Conservation (phyloP, 2,113 vertebrate species). For the Naja naja region DNA sequence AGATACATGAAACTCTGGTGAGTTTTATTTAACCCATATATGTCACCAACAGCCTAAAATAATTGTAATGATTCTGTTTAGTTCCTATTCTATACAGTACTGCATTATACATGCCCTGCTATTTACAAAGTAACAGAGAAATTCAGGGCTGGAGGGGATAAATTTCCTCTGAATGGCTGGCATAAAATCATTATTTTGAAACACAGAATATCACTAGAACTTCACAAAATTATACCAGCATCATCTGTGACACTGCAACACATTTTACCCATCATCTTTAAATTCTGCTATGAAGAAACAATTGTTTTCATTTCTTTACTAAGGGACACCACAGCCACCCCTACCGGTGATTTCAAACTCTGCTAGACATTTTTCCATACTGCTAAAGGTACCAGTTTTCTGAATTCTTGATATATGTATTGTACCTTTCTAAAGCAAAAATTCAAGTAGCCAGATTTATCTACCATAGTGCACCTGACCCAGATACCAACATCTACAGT, state of each 20-base stretch:
- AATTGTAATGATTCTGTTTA: constrained; percentile 39
- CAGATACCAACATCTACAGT: background rate
- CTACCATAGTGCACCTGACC: background rate
- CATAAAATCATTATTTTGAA: background rate
- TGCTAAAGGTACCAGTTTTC: background rate
- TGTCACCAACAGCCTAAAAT: constrained; percentile 30
- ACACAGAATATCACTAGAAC: background rate
- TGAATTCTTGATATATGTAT: background rate
- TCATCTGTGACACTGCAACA: background rate
- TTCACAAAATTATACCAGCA: background rate
- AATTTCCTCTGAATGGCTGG: background rate
- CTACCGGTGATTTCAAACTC: background rate
- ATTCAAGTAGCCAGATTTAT: constrained; percentile 6
- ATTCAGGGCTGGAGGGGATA: too few species aligned
- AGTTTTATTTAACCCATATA: constrained; percentile 34
- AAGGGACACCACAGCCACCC: background rate
- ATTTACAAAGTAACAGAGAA: background rate
- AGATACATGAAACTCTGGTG: constrained; percentile 10
- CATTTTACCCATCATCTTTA: background rate
- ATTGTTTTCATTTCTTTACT: background rate
- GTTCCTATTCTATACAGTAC: background rate
- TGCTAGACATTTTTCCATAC: background rate
- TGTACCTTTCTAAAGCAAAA: background rate
- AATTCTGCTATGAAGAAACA: background rate
- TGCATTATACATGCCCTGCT: background rate